A percentile compares a stretch with the other conserved stretches of the same genome.
Conservation (phyloP, 2,888 invertebrate species). For the Drosophila algonquin region DNA sequence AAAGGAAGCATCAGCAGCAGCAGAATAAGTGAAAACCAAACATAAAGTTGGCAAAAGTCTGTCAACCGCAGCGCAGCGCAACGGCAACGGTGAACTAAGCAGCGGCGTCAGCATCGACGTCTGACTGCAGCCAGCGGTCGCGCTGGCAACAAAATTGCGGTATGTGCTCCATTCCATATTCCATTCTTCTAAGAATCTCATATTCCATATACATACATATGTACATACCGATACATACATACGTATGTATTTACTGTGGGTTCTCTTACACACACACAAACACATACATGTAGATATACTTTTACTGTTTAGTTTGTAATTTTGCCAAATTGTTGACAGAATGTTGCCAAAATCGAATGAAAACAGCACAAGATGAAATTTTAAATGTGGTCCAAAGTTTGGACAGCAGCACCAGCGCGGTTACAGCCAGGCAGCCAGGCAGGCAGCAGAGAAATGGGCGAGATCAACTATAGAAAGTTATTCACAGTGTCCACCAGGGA, state of each 20-base stretch:
- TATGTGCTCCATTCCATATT: conserved; percentile 11
- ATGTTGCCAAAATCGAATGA: conserved; percentile 13
- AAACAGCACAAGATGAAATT: conserved; percentile 23
- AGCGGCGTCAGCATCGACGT: conserved; percentile 44
- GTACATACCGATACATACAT: neutral
- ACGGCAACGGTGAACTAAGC: conserved; percentile 11
- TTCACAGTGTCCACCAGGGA: neutral
- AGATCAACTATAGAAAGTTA: conserved; percentile 13
- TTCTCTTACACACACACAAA: conserved; percentile 2
- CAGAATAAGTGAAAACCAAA: conserved; percentile 33
- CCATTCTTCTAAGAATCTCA: neutral
- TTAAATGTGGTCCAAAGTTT: conserved; percentile 50
- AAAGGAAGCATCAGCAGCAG: neutral
- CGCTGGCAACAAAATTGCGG: conserved; percentile 62
- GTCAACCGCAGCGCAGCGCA: conserved; percentile 31
- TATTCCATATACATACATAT: neutral
- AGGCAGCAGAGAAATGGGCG: conserved; percentile 23
- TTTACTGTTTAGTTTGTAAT: conserved; percentile 58
- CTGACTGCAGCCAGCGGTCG: conserved; percentile 60
- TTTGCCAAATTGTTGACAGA: conserved; percentile 53
- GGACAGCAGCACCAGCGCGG: conserved; percentile 6
- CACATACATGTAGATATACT: conserved; percentile 1
- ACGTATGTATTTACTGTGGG: conserved; percentile 18
- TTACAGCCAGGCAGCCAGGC: conserved; percentile 1
- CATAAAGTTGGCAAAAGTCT: conserved; percentile 29